Evolutionary conservation across 2,888 invertebrate species (phyloP).

Genomic region (Altica lythri): DNA sequence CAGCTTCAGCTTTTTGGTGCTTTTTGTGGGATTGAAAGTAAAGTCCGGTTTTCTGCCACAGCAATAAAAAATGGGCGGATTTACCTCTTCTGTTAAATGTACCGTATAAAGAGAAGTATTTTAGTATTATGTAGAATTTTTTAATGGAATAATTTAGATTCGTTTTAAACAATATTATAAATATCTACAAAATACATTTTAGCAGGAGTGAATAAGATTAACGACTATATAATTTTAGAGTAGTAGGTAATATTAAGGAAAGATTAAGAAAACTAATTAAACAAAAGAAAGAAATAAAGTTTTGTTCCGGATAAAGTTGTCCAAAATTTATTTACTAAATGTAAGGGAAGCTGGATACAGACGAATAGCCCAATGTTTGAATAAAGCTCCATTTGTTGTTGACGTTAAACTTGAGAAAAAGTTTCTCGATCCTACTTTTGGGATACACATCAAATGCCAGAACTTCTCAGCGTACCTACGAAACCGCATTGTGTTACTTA

Average conservation of each 20-base stretch:
- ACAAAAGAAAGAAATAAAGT: not conserved
- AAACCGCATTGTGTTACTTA: not conserved
- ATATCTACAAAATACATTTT: too few species aligned
- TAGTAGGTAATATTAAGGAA: too few species aligned
- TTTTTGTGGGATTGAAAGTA: slow-evolving; percentile 24
- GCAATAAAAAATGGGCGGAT: slow-evolving; percentile 26
- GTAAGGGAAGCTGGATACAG: not conserved
- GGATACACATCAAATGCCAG: not conserved
- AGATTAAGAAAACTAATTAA: too few species aligned
- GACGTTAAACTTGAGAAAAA: not conserved
- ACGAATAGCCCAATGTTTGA: not conserved
- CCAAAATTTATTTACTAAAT: not conserved
- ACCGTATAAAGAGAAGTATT: not conserved
- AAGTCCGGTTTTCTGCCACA: slow-evolving; percentile 22
- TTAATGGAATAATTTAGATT: not conserved
- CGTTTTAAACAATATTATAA: not conserved
- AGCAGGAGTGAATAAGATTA: too few species aligned
- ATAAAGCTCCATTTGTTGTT: not conserved
- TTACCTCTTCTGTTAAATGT: slow-evolving; percentile 22
- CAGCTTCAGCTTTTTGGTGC: slow-evolving; percentile 12
- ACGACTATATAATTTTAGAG: too few species aligned
- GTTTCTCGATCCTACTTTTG: not conserved
- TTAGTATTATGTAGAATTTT: too few species aligned
- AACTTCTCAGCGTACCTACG: too few species aligned
- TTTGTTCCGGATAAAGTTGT: not conserved